Base-by-base conservation (phyloP, 2,888 invertebrate species). In the Pteria penguin region DNA sequence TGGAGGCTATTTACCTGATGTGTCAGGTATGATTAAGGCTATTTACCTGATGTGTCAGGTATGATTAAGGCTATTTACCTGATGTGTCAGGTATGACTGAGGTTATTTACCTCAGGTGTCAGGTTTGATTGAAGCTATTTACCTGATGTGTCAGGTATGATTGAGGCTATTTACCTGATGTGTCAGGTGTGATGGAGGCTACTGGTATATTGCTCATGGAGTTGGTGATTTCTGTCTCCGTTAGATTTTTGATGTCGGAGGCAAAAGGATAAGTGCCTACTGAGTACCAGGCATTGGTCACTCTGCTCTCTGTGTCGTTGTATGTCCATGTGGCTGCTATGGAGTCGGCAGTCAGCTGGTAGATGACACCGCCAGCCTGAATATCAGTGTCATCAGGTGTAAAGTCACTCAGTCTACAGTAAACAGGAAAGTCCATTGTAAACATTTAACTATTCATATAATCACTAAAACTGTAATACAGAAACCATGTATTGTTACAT, bases 331-430 rank as follows among this genome's bases (percentile, higher is more conserved):
- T 55, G 14, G 76, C 76, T 24, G 67, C 61, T 54, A 76, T 29
- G 26, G 76, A 61, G 58, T 76, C 76, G 4, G 67, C 33, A 2
- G 76, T 67, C 24, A 29, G 54, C 45, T 76, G 61, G 27, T 76
- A 76, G 26, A 76, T 27, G 14, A 65, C 55, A 52, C 60, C 57
- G 14, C 73, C 73, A 33, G 62, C 61, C 36, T 45, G 52, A 31
- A 77, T 77, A n/a, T 77, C 61, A 29, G 55, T 58, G 8, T 77
- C 76, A 14, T 60, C 11, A 55, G 72, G 55, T 33, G 69, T 69
- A n/a, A 63, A 68, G 54, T 73, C 76, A 22, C 72, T 69, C 70
- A 77, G 58, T 32, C 76, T 77, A n/a, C n/a, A n/a, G n/a, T n/a
- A n/a, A n/a, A n/a, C n/a, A n/a, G n/a, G n/a, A n/a, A n/a, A 2